Conservation (phyloP, 1,140 invertebrate species). For the Lordiphosa clarofinis region DNA sequence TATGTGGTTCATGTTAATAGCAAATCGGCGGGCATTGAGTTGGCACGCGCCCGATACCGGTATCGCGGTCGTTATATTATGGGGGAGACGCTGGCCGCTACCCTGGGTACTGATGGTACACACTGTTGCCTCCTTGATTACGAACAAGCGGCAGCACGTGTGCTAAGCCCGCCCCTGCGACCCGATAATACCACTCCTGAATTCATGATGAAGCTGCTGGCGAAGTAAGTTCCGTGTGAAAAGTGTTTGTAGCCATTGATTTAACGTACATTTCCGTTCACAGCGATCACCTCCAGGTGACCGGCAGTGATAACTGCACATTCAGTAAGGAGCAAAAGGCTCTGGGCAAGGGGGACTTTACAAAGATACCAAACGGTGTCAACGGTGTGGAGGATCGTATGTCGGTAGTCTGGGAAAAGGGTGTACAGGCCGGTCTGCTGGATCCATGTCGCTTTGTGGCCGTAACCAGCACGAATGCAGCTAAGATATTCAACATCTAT, state of each 20-base stretch:
- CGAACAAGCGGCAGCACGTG: slow-evolving; percentile 76
- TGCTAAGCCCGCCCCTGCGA: slow-evolving; percentile 90
- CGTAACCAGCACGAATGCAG: slow-evolving; percentile 97
- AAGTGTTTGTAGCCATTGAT: slow-evolving; percentile 6
- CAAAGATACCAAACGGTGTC: slow-evolving; percentile 98
- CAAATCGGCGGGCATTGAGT: slow-evolving; percentile 85
- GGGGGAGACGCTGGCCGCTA: slow-evolving; percentile 90
- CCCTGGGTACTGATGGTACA: slow-evolving; percentile 81
- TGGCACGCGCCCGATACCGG: slow-evolving; percentile 81
- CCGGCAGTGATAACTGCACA: slow-evolving; percentile 98
- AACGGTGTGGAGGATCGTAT: slow-evolving; percentile 99
- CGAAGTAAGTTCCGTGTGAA: slow-evolving; percentile 85
- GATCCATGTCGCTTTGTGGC: slow-evolving; percentile 97
- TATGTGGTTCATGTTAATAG: slow-evolving; percentile 90
- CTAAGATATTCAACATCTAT: slow-evolving; percentile 99
- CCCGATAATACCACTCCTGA: slow-evolving; percentile 87
- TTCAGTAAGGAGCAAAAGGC: slow-evolving; percentile 97
- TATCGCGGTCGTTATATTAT: slow-evolving; percentile 82
- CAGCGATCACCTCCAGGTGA: slow-evolving; percentile 94
- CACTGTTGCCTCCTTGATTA: slow-evolving; percentile 67
- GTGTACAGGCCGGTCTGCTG: slow-evolving; percentile 93
- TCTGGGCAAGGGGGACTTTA: slow-evolving; percentile 93
- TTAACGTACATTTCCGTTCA: not conserved
- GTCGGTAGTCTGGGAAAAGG: slow-evolving; percentile 98
- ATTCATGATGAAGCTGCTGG: slow-evolving; percentile 90